A percentile compares a stretch with the other conserved stretches of the same genome.
phyloP scores from a whole-genome alignment of 2,797 vertebrate genomes.

The Molossus molossus region DNA sequence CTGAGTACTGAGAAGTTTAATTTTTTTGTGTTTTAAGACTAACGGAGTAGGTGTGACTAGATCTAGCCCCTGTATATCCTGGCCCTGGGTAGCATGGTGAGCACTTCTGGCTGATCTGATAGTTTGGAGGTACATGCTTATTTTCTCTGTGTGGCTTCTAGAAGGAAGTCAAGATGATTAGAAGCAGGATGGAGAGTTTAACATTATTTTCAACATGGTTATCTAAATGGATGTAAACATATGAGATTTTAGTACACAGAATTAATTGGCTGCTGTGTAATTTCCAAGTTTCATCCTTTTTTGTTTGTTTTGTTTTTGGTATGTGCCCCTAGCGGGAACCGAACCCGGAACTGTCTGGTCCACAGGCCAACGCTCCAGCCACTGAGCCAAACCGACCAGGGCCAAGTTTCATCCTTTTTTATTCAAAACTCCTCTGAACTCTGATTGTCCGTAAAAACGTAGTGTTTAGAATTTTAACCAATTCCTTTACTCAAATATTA shows the following conservation, averaged over 20 bases:
- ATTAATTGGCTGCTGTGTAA: neutral
- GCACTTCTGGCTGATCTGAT: neutral
- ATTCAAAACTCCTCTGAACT: constrained; percentile 43
- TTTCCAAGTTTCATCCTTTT: constrained; percentile 35
- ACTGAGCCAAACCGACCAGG: too few species aligned
- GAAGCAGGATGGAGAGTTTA: constrained; percentile 17
- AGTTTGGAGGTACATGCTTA: neutral
- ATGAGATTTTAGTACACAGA: constrained; percentile 11
- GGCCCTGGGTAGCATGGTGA: neutral
- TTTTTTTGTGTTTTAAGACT: constrained; percentile 36
- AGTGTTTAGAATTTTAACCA: constrained; percentile 39
- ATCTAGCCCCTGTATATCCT: neutral
- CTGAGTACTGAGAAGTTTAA: neutral
- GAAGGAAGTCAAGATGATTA: neutral
- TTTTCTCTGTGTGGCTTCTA: constrained; percentile 1
- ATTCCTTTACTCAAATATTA: constrained; percentile 48
- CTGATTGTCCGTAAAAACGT: constrained; percentile 10
- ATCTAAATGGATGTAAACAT: neutral
- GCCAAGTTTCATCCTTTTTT: neutral
- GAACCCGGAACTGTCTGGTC: too few species aligned
- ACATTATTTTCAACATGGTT: constrained; percentile 22
- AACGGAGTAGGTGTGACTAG: neutral
- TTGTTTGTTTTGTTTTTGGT: neutral
- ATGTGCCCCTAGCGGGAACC: too few species aligned
- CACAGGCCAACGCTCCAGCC: too few species aligned